Conservation (phyloP, 2,797 vertebrate species). For the Halcyon chelicuti region DNA sequence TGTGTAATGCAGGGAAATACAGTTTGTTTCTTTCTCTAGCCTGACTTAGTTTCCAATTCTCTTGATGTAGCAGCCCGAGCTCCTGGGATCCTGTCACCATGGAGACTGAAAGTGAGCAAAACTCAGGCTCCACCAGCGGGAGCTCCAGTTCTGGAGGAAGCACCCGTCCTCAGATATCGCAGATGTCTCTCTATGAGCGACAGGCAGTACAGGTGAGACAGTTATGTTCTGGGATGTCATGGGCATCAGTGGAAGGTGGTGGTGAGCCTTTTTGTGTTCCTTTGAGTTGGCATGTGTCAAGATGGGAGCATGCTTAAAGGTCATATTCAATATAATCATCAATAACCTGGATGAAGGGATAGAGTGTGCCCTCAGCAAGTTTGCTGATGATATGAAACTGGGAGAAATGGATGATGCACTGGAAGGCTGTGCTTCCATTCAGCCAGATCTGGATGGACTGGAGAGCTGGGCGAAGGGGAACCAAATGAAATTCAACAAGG, state of each 20-base stretch:
- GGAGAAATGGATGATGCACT: no score
- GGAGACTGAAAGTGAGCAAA: conserved; percentile 97
- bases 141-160: conserved; percentile 88
- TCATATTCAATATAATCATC: no score
- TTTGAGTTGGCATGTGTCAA: background rate
- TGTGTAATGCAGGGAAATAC: background rate
- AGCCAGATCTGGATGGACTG: no score
- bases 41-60: conserved; percentile 30
- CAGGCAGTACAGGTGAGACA: conserved; percentile 93
- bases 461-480: no score
- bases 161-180: conserved; percentile 93
- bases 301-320: background rate
- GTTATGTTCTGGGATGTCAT: background rate
- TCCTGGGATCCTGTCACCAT: conserved; percentile 78
- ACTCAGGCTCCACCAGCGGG: conserved; percentile 87
- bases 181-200: conserved; percentile 97
- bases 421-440: no score
- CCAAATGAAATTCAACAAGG: no score
- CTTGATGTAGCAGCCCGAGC: conserved; percentile 42
- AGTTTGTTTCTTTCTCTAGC: background rate
- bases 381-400: no score
- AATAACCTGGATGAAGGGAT: no score
- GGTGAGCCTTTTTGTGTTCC: background rate
- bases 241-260: background rate
- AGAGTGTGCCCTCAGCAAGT: no score